Percentiles rank a stretch among this genome's conserved stretches.
phyloP scores from a whole-genome alignment of 2,888 invertebrate genomes.

The Cerastoderma edule region DNA sequence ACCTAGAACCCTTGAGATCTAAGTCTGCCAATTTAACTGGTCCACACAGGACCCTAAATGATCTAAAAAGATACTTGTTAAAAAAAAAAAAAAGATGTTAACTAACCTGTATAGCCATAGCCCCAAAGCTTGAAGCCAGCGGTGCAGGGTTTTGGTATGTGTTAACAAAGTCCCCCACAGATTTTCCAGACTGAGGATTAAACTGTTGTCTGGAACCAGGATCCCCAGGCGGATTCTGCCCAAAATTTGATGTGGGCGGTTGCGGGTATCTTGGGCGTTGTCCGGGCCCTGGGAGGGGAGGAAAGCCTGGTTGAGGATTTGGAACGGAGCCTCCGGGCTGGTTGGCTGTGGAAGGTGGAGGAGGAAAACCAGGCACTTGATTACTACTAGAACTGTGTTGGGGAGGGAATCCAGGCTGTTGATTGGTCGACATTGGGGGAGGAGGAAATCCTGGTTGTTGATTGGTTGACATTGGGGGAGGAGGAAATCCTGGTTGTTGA shows the following conservation, averaged over 20 bases:
- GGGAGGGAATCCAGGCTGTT: slow-evolving; percentile 41
- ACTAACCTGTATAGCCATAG: slow-evolving; percentile 60
- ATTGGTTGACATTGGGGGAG: slow-evolving; percentile 30
- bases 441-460: slow-evolving; percentile 44
- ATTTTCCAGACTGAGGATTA: slow-evolving; percentile 30
- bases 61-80: no score
- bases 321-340: no score
- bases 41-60: no score
- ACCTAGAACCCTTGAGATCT: no score
- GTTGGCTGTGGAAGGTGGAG: no score
- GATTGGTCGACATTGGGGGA: slow-evolving; percentile 33
- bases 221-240: neutral
- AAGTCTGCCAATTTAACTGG: no score
- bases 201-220: slow-evolving; percentile 7
- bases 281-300: slow-evolving; percentile 24
- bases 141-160: slow-evolving; percentile 34
- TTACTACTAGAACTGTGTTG: slow-evolving; percentile 30
- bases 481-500: slow-evolving; percentile 32
- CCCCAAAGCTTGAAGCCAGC: slow-evolving; percentile 38
- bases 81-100: no score
- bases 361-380: slow-evolving; percentile 45
- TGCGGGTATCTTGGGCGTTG: slow-evolving; percentile 23
- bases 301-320: slow-evolving; percentile 47
- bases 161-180: slow-evolving; percentile 51
- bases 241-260: slow-evolving; percentile 11